phyloP scores from a whole-genome alignment of 2,888 invertebrate genomes.

The Caenorhabditis zanzibari region DNA sequence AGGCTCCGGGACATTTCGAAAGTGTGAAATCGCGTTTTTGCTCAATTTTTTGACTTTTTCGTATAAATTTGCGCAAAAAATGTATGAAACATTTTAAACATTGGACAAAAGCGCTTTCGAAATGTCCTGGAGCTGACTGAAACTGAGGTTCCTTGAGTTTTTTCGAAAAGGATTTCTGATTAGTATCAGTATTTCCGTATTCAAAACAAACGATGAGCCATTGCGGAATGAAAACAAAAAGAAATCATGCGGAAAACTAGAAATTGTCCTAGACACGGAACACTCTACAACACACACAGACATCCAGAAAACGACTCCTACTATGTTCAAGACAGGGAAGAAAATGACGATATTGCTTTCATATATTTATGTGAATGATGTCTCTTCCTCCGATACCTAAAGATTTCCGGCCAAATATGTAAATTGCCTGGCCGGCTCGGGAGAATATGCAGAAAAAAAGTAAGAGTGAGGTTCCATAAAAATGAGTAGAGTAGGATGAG shows the following conservation, averaged over 20 bases:
- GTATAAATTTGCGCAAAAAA: too few relatives aligned
- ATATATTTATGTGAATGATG: conserved; percentile 12
- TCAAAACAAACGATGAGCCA: conserved; percentile 7
- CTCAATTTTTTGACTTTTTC: too few relatives aligned
- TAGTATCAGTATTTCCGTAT: not conserved
- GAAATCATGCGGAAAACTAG: conserved; percentile 43
- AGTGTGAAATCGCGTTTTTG: too few relatives aligned
- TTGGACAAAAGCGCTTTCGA: too few relatives aligned
- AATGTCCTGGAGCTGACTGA: too few relatives aligned
- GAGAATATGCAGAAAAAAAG: conserved; percentile 8
- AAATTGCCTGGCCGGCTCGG: conserved; percentile 12
- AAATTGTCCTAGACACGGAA: conserved; percentile 29
- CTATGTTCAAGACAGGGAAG: not conserved
- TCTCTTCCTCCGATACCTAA: conserved; percentile 9
- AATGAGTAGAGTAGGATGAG: not conserved
- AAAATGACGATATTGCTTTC: not conserved
- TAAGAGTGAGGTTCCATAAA: conserved; percentile 1
- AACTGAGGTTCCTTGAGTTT: not conserved
- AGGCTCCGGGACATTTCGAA: too few relatives aligned
- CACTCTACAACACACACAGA: not conserved
- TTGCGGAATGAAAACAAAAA: conserved; percentile 37
- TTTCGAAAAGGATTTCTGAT: not conserved
- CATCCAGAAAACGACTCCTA: not conserved
- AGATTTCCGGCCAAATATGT: conserved; percentile 52
- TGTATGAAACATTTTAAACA: too few relatives aligned